Evolutionary conservation across 2,888 invertebrate species (phyloP).

Genomic region (Xestia rhomboidea): DNA sequence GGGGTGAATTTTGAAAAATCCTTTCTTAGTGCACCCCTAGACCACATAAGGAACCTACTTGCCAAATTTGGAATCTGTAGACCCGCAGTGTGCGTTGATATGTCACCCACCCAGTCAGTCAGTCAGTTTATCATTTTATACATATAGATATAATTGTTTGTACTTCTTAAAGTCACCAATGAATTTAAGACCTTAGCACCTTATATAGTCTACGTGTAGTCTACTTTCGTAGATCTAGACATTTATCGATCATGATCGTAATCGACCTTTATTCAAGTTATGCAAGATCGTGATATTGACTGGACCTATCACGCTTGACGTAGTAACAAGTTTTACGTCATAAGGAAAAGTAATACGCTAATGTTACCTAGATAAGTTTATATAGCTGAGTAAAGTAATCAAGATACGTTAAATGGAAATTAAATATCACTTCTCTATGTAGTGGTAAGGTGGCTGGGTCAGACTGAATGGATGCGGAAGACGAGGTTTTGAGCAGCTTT

Average conservation of each 20-base stretch:
- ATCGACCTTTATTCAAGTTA: slow-evolving; percentile 5
- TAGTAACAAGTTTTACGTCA: slow-evolving; percentile 12
- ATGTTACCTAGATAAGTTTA: not conserved
- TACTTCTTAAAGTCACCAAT: not conserved
- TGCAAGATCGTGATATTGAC: slow-evolving; percentile 19
- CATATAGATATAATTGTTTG: no score
- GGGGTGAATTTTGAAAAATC: no score
- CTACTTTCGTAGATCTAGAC: slow-evolving; percentile 12
- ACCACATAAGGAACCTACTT: no score
- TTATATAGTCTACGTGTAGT: not conserved
- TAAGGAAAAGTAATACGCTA: slow-evolving; percentile 8
- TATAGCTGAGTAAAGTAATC: not conserved
- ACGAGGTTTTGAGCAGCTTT: not conserved
- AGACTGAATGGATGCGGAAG: not conserved
- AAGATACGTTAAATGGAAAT: slow-evolving; percentile 1
- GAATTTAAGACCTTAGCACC: no score
- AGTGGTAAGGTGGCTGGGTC: not conserved
- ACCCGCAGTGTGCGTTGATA: no score
- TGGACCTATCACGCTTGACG: slow-evolving; percentile 7
- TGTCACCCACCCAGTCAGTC: no score
- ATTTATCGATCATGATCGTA: slow-evolving; percentile 22
- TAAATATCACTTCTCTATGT: not conserved
- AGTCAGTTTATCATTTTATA: no score
- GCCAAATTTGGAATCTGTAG: no score
- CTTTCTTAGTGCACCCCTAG: no score